Percentiles rank a stretch among this genome's conserved stretches.
Evolutionary conservation across 2,113 vertebrate genomes (phyloP).

Genomic region (Python bivittatus): DNA sequence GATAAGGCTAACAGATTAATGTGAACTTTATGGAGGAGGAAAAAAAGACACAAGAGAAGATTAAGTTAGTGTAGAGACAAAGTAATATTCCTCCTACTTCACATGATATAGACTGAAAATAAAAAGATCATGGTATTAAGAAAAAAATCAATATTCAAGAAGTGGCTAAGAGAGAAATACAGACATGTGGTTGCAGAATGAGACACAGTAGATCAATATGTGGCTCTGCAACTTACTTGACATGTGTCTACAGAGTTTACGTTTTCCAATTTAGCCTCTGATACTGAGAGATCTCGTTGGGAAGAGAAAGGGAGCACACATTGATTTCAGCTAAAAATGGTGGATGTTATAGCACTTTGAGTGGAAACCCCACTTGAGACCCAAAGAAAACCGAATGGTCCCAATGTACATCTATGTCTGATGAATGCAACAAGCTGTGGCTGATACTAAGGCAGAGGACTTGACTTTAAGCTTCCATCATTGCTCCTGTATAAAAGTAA

Average conservation of each 20-base stretch:
- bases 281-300: neutral
- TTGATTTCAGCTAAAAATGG: neutral
- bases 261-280: neutral
- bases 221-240: neutral
- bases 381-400: neutral
- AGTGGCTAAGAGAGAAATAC: neutral
- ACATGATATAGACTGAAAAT: constrained; percentile 21
- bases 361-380: neutral
- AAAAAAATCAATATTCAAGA: neutral
- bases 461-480: neutral
- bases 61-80: constrained; percentile 36
- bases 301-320: fast-evolving
- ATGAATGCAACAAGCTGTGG: neutral
- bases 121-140: constrained; percentile 31
- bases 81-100: constrained; percentile 23
- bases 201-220: constrained; percentile 2
- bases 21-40: neutral
- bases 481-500: neutral
- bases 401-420: neutral
- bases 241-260: constrained; percentile 7
- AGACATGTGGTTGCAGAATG: neutral
- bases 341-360: neutral
- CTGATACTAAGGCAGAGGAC: neutral
- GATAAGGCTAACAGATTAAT: neutral
- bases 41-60: constrained; percentile 33